Evolutionary conservation across 2,113 vertebrate species (phyloP), one percentile per base, ranked within the genome.

Genomic region (Mastomys natalensis): DNA sequence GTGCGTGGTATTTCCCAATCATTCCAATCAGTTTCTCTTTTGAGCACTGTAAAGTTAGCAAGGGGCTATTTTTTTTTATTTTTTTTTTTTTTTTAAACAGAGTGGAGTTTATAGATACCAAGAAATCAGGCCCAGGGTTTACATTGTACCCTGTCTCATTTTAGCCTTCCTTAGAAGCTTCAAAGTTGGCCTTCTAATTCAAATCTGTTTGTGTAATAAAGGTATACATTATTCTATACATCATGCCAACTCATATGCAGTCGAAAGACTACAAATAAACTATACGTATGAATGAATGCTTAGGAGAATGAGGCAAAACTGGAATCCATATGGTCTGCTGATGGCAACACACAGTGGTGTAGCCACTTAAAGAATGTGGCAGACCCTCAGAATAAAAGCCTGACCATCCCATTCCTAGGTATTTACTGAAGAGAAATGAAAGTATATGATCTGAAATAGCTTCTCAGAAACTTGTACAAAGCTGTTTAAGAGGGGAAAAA

Each of bases 101-200:
- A 96, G 55, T 17, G 15, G 66, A 76, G 40, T 92, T 95, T 85
- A 73, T 80, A 66, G 76, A n/a, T 62, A 34, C 3, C 90, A 66
- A 91, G 70, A 78, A 96, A 15, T 21, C 45, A 72, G 37, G 45
- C 1, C 21, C 66, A 40, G 74, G 29, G 48, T 89, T 84, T 80
- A 51, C 31, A 11, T 26, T 16, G 8, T 31, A 15, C 24, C 26
- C 24, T 45, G 26, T 19, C 40, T 40, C 9, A 40, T 26, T 5
- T 60, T 60, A 73, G 72, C 45, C 40, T 89, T 91, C 37, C 76
- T 70, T 77, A 72, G 43, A 51, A 62, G 21, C 60, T 70, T 85
- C 53, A 88, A 73, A 66, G 51, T 34, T 19, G 12, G 43, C 26
- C 29, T 45, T 64, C 58, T 66, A 10, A 31, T 43, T 64, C 40